Evolutionary conservation across 2,113 vertebrate genomes (phyloP), one percentile per base, ranked within the genome.

Genomic region (Polypterus bichir): DNA sequence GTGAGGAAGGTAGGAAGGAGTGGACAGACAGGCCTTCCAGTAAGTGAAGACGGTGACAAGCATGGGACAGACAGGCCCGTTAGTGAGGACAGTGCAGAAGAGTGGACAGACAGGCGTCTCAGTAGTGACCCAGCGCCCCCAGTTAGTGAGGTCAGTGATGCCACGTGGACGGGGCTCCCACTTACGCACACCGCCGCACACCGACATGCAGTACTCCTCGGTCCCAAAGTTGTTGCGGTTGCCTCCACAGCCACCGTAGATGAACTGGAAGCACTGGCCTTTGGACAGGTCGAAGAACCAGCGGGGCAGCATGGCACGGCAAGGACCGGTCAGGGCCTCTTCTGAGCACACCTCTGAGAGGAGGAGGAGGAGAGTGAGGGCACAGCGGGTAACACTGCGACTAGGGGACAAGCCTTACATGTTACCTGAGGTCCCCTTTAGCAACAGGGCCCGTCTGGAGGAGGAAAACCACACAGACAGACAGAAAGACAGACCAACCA

Each of bases 191-290:
- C 89, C 92, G 87, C 89, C 87, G 92, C 96, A 98, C 84, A 97
- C 94, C 59, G 94, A 93, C 86, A 93, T 77, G 91, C 96, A 98
- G 90, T 98, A 97, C 55, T 94, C 91, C 85, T 97, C 87, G 3
- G 94, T 93, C 77, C 92, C 92, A 94, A 98, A 98, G 91, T 98
- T 98, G 93, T 98, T 98, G 80, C 92, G 84, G 90, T 98, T 98
- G 72, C 96, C 96, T 44, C 96, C 94, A 54, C 96, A 98, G 89
- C 96, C 96, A 46, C 96, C 94, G 76, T 95, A 98, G 93, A 95
- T 94, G 89, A 98, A 98, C 65, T 89, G 92, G 53, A 78, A 89
- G 6, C 94, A 97, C 76, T 84, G 90, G 77, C 90, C 89, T 80
- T 97, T 91, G 44, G 87, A 77, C 66, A 83, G 80, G 72, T 97